Percentiles rank a stretch among this genome's conserved stretches.
These are phyloP conservation scores for Fragum whitleyi DNA, from an alignment of 2,888 invertebrate genomes.

Conservation along the genomic window DNA sequence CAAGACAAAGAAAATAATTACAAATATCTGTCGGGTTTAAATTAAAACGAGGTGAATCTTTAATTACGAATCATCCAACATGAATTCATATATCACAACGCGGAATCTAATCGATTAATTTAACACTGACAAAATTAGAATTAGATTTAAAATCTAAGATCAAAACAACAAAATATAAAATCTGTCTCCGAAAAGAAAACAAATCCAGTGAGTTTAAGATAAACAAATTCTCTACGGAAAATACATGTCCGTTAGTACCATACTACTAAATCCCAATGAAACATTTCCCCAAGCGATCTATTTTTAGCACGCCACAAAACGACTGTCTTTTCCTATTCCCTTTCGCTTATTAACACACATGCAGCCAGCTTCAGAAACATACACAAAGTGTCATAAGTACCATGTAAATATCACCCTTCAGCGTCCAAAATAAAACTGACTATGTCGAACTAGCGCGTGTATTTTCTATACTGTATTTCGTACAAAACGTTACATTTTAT, in stretches of 20 bases:
- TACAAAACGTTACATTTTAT: conserved; percentile 26
- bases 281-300: background rate
- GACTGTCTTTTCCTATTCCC: conserved; percentile 3
- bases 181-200: background rate
- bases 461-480: conserved; percentile 14
- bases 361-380: conserved; percentile 12
- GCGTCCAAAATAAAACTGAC: background rate
- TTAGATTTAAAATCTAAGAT: no score
- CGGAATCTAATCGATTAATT: no score
- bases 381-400: background rate
- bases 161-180: no score
- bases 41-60: no score
- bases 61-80: no score
- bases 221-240: background rate
- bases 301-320: conserved; percentile 18
- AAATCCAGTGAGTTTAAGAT: background rate
- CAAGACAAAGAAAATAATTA: no score
- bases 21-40: no score
- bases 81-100: no score
- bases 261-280: background rate
- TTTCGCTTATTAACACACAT: conserved; percentile 7
- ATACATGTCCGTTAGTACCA: background rate
- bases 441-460: conserved; percentile 15
- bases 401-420: conserved; percentile 11
- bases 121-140: no score